Evolutionary conservation across 2,888 invertebrate genomes (phyloP).

Genomic region (Bembecia ichneumoniformis): DNA sequence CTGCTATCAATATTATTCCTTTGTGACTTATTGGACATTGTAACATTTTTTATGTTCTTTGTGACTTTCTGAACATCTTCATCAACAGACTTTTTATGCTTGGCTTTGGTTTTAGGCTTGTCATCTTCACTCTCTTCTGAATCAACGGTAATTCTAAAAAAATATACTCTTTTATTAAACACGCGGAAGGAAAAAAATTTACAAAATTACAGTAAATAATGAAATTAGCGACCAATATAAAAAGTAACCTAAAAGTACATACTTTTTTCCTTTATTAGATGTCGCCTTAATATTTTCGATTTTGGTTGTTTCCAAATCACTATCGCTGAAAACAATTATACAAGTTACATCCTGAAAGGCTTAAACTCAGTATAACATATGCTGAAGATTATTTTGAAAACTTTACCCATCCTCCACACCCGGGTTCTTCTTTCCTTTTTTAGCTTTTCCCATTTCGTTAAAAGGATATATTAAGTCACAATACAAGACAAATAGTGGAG

Average conservation of each 20-base stretch:
- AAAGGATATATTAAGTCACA: constrained; percentile 51
- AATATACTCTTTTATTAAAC: neutral
- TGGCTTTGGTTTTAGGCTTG: constrained; percentile 55
- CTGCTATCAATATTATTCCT: constrained; percentile 56
- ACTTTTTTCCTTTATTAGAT: constrained; percentile 56
- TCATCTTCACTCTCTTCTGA: constrained; percentile 64
- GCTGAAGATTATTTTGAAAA: constrained; percentile 24
- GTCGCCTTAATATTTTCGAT: constrained; percentile 51
- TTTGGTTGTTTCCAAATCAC: constrained; percentile 68
- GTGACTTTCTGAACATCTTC: constrained; percentile 67
- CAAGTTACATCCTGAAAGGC: constrained; percentile 10
- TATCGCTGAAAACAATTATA: constrained; percentile 69
- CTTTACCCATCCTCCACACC: constrained; percentile 82
- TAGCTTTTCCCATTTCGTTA: constrained; percentile 81
- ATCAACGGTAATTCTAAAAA: constrained; percentile 45
- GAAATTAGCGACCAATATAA: neutral
- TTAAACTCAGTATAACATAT: constrained; percentile 31
- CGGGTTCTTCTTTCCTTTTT: constrained; percentile 85
- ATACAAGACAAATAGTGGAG: constrained; percentile 49
- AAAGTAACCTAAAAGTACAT: constrained; percentile 55
- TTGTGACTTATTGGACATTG: constrained; percentile 67
- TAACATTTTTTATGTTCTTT: constrained; percentile 73
- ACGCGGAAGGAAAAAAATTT: neutral
- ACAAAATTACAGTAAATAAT: neutral
- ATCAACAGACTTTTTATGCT: constrained; percentile 63